phyloP scores from a whole-genome alignment of 2,113 vertebrate species.

The Callochromis pleurospilus region DNA sequence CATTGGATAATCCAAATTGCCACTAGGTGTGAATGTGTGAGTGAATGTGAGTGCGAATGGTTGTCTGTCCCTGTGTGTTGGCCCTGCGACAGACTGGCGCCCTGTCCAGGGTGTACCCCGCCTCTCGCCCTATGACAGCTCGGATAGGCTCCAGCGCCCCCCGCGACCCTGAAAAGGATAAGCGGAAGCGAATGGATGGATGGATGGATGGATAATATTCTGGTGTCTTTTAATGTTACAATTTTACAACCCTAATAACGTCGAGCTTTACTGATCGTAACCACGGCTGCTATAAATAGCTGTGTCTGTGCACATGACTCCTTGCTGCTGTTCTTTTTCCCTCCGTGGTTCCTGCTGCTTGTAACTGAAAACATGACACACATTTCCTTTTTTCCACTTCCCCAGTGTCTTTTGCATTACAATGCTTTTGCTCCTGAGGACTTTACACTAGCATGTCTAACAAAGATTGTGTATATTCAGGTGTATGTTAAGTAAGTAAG shows the following conservation, averaged over 20 bases:
- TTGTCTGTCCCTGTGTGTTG: no score
- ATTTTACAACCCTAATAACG: fast-evolving
- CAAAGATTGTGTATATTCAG: background rate
- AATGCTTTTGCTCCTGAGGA: background rate
- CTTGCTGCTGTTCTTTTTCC: background rate
- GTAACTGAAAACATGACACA: background rate
- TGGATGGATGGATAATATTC: background rate
- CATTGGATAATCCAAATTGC: fast-evolving
- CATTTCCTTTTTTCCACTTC: background rate
- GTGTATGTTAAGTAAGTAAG: background rate
- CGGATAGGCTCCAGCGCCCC: no score
- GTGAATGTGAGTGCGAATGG: fast-evolving
- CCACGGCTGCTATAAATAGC: background rate
- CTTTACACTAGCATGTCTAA: background rate
- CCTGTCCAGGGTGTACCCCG: no score
- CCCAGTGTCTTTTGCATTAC: background rate
- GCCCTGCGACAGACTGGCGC: no score
- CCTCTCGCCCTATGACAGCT: no score
- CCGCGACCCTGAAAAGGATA: no score
- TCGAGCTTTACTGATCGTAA: background rate
- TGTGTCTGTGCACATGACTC: background rate
- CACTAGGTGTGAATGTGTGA: no score
- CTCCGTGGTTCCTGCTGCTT: background rate
- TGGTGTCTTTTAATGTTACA: background rate
- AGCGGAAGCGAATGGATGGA: no score